Percentiles rank a stretch among this genome's conserved stretches.
These are phyloP conservation scores for Antigone vipio DNA, from an alignment of 2,113 vertebrate species.

Conservation along the genomic window DNA sequence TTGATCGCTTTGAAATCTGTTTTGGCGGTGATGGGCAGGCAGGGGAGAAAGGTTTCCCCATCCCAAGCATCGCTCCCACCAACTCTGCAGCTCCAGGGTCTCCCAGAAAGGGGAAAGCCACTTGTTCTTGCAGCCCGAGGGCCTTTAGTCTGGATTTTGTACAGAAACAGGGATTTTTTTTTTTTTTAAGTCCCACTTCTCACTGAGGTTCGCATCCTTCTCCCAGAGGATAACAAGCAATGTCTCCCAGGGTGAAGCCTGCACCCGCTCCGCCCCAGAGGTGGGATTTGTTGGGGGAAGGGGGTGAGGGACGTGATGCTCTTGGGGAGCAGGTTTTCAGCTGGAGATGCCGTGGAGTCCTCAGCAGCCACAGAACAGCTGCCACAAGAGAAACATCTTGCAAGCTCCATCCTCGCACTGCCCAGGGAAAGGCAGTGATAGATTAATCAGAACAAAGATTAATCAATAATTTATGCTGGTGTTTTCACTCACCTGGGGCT, in stretches of 20 bases:
- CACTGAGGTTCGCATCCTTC: not conserved
- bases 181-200: not conserved
- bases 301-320: not conserved
- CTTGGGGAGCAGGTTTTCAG: not conserved
- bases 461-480: conserved; percentile 72
- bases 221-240: not conserved
- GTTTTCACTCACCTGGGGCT: conserved; percentile 29
- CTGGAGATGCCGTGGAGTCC: not conserved
- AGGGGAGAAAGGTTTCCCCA: not conserved
- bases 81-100: not conserved
- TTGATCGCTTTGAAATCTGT: not conserved
- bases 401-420: not conserved
- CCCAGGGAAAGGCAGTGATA: conserved; percentile 44
- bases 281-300: not conserved
- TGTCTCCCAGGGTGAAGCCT: not conserved
- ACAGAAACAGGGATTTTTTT: not conserved
- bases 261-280: not conserved
- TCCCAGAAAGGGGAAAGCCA: not conserved
- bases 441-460: conserved; percentile 63
- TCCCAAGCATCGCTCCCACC: accelerated
- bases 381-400: not conserved
- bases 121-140: not conserved
- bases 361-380: not conserved
- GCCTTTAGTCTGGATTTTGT: not conserved
- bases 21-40: accelerated